Base-by-base conservation (phyloP, 2,113 vertebrate genomes). In the Gymnocephalus cernua region DNA sequence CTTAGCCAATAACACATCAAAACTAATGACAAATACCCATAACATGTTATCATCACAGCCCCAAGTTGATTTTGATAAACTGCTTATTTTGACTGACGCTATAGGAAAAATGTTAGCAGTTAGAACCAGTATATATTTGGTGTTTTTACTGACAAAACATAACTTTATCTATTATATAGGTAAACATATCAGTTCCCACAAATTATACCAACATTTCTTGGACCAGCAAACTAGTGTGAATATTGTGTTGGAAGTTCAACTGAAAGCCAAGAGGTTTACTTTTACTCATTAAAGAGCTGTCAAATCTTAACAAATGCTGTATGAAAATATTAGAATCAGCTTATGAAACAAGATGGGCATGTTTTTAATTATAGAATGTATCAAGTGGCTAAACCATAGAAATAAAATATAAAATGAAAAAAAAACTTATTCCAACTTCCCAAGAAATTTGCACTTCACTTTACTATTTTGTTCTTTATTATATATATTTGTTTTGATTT, bases 391-490 rank as follows among this genome's bases (percentile, higher is more conserved):
- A 35, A 35, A 35, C 35, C 35, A 35, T 35, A 35, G 35, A 35
- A 35, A 35, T 35, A 35, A 35, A 35, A 35, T 35, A 29, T 29
- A 29, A 29, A 95, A 91, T 89, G 81, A 75, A 74, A 91, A 54
- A 85, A 63, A 84, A 76, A 45, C 96, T 96, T 96, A 96, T 96
- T 96, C 94, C 94, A 95, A 96, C 93, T 93, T 98, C 97, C 97
- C 98, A 99, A 99, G 97, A 99, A 96, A 96, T 96, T 98, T 98
- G 98, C 98, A 99, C 98, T 97, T 97, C 95, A 94, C 95, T 94
- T 96, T 86, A 62, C 67, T 79, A 25, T 89, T 89, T 77, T 68
- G 64, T 89, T 91, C 63, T 82, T 77, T 71, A 80, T 82, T 68
- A 57, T 80, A 51, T 95, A 80, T 92, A 87, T 93, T 63, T 95